phyloP scores from a whole-genome alignment of 2,113 vertebrate species.

The Phyllostomus hastatus region DNA sequence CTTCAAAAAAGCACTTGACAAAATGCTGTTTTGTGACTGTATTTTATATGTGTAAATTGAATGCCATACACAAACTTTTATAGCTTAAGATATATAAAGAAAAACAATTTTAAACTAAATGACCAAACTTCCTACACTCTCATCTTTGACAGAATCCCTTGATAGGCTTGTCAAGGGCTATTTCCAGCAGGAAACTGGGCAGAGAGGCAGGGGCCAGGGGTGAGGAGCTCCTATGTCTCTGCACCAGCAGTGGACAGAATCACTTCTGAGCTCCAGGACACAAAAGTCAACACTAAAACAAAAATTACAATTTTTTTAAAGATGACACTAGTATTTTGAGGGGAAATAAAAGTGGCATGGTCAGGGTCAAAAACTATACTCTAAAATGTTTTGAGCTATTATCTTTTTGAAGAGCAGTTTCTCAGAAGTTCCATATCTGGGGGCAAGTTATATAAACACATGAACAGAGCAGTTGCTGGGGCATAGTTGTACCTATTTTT shows the following conservation, averaged over 20 bases:
- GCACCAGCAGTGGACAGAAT: background rate
- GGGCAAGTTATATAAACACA: background rate
- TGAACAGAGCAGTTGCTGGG: background rate
- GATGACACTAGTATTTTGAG: background rate
- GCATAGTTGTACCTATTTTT: background rate
- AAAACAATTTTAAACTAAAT: constrained; percentile 7
- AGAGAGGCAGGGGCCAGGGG: background rate
- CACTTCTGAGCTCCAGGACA: background rate
- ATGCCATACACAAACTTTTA: background rate
- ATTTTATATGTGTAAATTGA: background rate
- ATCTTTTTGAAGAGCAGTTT: background rate
- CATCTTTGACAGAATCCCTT: background rate
- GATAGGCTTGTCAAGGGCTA: background rate
- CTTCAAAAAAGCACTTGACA: background rate
- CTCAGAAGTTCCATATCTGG: background rate
- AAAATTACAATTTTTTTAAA: background rate
- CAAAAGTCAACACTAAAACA: background rate
- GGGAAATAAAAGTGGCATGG: background rate
- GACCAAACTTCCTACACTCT: background rate
- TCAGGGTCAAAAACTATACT: background rate
- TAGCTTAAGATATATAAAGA: background rate
- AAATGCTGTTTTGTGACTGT: background rate
- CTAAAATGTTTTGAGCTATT: background rate
- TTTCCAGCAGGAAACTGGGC: background rate
- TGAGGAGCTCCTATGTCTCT: rapidly evolving